Conservation (phyloP, 2,113 vertebrate genomes). For the Suncus etruscus region DNA sequence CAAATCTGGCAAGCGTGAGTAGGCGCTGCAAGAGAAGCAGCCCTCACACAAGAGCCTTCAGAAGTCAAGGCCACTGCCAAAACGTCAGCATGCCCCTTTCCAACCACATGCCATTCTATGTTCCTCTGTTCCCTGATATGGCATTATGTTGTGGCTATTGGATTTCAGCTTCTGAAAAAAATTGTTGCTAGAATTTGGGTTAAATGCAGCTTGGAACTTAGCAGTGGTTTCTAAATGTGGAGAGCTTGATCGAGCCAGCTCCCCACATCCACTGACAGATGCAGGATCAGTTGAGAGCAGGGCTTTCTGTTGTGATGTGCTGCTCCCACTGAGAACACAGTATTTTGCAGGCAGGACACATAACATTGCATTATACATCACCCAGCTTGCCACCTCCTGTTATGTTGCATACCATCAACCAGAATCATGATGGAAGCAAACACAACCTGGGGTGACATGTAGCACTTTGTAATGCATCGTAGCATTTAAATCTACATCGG, state of each 20-base stretch:
- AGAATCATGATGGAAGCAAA: conserved; percentile 13
- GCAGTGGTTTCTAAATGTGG: conserved; percentile 19
- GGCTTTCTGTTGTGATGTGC: conserved; percentile 28
- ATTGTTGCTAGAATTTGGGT: conserved; percentile 12
- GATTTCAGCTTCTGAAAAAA: conserved; percentile 45
- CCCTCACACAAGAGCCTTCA: not conserved
- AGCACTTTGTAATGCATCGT: conserved; percentile 61
- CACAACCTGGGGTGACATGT: conserved; percentile 52
- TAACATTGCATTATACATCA: conserved; percentile 33
- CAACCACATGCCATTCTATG: not conserved
- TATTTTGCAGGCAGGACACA: conserved; percentile 53
- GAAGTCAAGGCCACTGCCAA: not conserved
- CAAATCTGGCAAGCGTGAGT: not conserved
- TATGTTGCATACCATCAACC: conserved; percentile 75
- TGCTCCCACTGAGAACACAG: conserved; percentile 44
- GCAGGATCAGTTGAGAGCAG: not conserved
- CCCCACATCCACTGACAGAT: conserved; percentile 10
- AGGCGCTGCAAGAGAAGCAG: not conserved
- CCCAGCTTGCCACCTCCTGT: conserved; percentile 67
- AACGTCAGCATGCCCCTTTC: not conserved
- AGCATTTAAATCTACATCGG: conserved; percentile 66
- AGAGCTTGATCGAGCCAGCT: not conserved
- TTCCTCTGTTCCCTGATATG: conserved; percentile 1
- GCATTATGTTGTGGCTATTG: not conserved
- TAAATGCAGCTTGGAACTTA: conserved; percentile 35